Evolutionary conservation across 1,140 invertebrate genomes (phyloP).

Genomic region (Augochlora pura): DNA sequence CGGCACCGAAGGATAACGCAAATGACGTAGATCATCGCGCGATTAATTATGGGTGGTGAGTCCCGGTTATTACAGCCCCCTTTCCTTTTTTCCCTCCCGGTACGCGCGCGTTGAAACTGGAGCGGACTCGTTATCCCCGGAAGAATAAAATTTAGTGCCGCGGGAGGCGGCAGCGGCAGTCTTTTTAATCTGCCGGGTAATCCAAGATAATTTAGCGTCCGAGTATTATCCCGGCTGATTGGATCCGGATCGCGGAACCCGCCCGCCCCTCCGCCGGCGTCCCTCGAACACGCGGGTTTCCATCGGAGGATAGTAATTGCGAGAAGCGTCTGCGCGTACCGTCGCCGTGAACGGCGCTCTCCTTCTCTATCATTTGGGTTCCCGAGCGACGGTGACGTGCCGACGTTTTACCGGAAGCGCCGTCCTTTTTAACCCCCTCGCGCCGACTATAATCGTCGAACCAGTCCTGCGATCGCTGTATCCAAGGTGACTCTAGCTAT

Average conservation of each 20-base stretch:
- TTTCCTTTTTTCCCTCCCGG: neutral
- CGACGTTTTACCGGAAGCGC: neutral
- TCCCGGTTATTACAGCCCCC: slow-evolving; percentile 5
- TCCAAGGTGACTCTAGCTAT: too few relatives aligned
- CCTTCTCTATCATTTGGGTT: neutral
- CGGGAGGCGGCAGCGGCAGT: neutral
- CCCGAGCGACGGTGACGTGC: neutral
- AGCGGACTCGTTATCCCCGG: neutral
- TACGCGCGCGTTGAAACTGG: neutral
- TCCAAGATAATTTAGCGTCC: neutral
- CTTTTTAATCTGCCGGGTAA: slow-evolving; percentile 7
- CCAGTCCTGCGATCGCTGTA: too few relatives aligned
- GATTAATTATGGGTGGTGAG: slow-evolving; percentile 7
- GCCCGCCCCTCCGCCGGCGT: too few relatives aligned
- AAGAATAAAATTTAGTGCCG: slow-evolving; percentile 13
- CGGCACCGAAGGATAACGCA: neutral
- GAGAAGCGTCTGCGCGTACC: too few relatives aligned
- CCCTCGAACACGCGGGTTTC: too few relatives aligned
- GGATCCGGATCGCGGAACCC: neutral
- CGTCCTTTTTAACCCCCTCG: too few relatives aligned
- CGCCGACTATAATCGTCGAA: too few relatives aligned
- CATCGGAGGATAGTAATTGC: too few relatives aligned
- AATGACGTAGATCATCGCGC: slow-evolving; percentile 5
- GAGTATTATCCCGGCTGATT: neutral
- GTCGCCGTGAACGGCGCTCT: too few relatives aligned